Conservation (phyloP, 2,888 invertebrate genomes). For the Adelognathus sp. region DNA sequence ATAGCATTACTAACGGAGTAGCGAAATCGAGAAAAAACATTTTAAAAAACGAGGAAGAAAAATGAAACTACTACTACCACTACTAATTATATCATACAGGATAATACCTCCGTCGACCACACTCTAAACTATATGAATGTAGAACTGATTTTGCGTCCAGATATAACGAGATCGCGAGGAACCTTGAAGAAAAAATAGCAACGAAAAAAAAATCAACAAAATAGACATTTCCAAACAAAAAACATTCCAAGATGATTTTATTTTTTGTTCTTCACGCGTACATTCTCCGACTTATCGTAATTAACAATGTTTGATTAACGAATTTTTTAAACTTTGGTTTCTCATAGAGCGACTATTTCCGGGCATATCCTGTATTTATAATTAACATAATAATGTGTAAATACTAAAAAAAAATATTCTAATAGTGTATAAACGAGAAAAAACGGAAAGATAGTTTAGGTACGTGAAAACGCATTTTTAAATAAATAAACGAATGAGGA, state of each 20-base stretch:
- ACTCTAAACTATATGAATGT: conserved; percentile 36
- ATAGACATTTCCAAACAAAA: conserved; percentile 42
- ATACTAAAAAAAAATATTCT: conserved; percentile 69
- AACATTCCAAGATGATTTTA: conserved; percentile 51
- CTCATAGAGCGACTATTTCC: conserved; percentile 49
- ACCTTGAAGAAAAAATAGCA: conserved; percentile 12
- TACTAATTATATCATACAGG: conserved; percentile 55
- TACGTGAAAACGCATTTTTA: conserved; percentile 56
- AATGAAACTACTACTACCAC: conserved; percentile 17
- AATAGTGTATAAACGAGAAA: conserved; percentile 71
- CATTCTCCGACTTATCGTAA: conserved; percentile 27
- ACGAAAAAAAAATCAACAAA: conserved; percentile 8
- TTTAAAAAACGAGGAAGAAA: too few relatives aligned
- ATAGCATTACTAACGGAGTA: conserved; percentile 52
- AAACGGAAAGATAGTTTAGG: conserved; percentile 56
- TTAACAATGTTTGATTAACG: neutral
- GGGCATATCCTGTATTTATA: conserved; percentile 73
- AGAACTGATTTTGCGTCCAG: conserved; percentile 54
- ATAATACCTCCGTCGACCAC: conserved; percentile 51
- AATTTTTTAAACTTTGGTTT: conserved; percentile 34
- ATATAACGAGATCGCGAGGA: conserved; percentile 5
- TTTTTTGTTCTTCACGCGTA: conserved; percentile 30
- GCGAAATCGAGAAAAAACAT: conserved; percentile 17
- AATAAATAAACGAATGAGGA: too few relatives aligned
- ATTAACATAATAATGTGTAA: conserved; percentile 68